phyloP scores from a whole-genome alignment of 2,888 invertebrate genomes.

The Ryuthela nishihirai region DNA sequence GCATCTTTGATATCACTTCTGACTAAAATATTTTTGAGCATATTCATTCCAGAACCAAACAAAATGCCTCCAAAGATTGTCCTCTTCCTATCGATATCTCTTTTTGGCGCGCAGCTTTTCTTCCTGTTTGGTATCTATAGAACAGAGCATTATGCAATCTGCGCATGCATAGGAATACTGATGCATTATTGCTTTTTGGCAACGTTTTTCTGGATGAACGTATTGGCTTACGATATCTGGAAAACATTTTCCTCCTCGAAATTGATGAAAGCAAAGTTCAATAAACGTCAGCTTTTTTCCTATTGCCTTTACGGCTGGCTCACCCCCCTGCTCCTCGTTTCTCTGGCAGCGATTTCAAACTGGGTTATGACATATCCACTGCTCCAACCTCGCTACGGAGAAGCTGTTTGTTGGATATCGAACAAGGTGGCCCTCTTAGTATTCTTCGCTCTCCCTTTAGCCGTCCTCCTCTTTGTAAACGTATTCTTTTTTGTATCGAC shows the following conservation, averaged over 20 bases:
- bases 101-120: constrained; percentile 45
- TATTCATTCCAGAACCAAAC: constrained; percentile 43
- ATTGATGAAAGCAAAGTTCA: neutral
- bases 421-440: constrained; percentile 47
- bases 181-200: constrained; percentile 47
- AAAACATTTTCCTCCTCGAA: constrained; percentile 43
- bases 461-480: constrained; percentile 49
- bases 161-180: constrained; percentile 41
- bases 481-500: constrained; percentile 50
- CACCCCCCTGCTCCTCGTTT: constrained; percentile 1
- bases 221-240: constrained; percentile 48
- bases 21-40: constrained; percentile 44
- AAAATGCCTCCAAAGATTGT: constrained; percentile 46
- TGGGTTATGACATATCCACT: neutral
- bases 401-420: constrained; percentile 45
- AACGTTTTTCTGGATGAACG: constrained; percentile 49
- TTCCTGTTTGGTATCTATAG: constrained; percentile 42
- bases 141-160: constrained; percentile 13
- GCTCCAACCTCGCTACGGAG: constrained; percentile 45
- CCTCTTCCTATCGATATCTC: constrained; percentile 43
- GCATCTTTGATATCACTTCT: constrained; percentile 44
- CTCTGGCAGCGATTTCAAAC: neutral
- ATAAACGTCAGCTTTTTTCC: neutral
- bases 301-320: constrained; percentile 26
- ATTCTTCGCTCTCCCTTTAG: constrained; percentile 52